Percentiles rank a stretch among this genome's conserved stretches.
Conservation (phyloP, 2,797 vertebrate species). For the Danio choprae region DNA sequence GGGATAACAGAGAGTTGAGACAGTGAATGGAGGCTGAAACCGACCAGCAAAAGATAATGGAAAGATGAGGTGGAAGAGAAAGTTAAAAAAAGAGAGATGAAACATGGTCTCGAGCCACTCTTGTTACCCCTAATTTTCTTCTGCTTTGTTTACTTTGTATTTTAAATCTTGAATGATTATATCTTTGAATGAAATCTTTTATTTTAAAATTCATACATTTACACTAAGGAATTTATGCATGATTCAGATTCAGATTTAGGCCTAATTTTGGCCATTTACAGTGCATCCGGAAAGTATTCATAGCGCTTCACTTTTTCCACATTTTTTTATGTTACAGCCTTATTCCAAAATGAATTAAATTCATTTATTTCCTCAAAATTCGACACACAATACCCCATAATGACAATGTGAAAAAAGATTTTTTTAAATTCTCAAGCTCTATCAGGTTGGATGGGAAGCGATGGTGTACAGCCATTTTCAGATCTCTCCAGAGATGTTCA, state of each 20-base stretch:
- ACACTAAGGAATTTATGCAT: conserved; percentile 47
- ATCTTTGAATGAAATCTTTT: too few species aligned
- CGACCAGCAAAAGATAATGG: neutral
- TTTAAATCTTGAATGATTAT: conserved; percentile 14
- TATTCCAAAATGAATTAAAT: too few species aligned
- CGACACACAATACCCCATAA: too few species aligned
- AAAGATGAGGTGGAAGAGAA: neutral
- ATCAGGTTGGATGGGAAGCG: too few species aligned
- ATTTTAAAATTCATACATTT: conserved; percentile 11
- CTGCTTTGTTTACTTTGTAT: conserved; percentile 21
- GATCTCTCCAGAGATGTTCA: too few species aligned
- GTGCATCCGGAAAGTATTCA: too few species aligned
- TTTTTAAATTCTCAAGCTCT: too few species aligned
- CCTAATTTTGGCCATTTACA: conserved; percentile 76
- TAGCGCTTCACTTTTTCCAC: too few species aligned
- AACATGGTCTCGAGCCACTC: neutral
- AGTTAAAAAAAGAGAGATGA: neutral
- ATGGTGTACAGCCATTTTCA: too few species aligned
- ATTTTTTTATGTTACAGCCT: too few species aligned
- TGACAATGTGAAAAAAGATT: too few species aligned
- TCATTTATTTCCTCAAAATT: too few species aligned
- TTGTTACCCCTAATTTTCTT: conserved; percentile 36
- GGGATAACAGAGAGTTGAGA: neutral
- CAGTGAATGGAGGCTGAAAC: neutral
- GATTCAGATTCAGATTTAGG: conserved; percentile 59